Percentiles rank a stretch among this genome's conserved stretches.
These are phyloP conservation scores for Dasysyrphus tricinctus DNA, from an alignment of 2,888 invertebrate genomes.

Conservation along the genomic window DNA sequence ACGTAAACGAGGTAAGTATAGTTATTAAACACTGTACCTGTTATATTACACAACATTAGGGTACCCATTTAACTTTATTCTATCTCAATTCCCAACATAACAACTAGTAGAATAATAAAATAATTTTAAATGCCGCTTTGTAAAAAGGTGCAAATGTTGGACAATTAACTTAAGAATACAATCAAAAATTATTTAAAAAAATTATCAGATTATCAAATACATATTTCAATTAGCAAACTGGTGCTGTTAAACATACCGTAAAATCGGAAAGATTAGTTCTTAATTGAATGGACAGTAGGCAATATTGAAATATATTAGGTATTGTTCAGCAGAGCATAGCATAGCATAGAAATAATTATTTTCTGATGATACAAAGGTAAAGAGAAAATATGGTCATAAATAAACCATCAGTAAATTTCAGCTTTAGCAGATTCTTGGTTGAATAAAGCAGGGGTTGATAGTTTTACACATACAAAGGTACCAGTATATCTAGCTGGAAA, in stretches of 20 bases:
- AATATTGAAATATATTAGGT: not conserved
- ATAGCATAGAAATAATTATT: not conserved
- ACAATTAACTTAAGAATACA: not conserved
- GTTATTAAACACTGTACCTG: too few species aligned
- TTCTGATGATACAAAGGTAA: not conserved
- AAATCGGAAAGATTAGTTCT: not conserved
- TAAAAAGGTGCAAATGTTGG: not conserved
- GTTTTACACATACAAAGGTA: too few species aligned
- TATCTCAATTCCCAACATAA: too few species aligned
- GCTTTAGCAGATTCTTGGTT: too few species aligned
- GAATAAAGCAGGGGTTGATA: too few species aligned
- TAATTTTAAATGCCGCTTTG: too few species aligned
- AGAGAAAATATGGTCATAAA: not conserved
- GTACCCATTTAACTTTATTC: too few species aligned
- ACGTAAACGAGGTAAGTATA: too few species aligned
- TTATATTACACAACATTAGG: too few species aligned
- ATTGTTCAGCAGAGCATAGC: not conserved
- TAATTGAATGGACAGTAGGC: not conserved
- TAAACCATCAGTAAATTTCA: not conserved
- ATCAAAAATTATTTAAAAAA: not conserved
- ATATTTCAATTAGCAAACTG: not conserved
- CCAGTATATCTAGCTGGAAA: too few species aligned
- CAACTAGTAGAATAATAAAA: too few species aligned
- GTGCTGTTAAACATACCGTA: constrained; percentile 13
- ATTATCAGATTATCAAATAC: not conserved